These are phyloP conservation scores for Pachyrhynchus sulphureomaculatus DNA, from an alignment of 1,140 invertebrate species.

Conservation along the genomic window DNA sequence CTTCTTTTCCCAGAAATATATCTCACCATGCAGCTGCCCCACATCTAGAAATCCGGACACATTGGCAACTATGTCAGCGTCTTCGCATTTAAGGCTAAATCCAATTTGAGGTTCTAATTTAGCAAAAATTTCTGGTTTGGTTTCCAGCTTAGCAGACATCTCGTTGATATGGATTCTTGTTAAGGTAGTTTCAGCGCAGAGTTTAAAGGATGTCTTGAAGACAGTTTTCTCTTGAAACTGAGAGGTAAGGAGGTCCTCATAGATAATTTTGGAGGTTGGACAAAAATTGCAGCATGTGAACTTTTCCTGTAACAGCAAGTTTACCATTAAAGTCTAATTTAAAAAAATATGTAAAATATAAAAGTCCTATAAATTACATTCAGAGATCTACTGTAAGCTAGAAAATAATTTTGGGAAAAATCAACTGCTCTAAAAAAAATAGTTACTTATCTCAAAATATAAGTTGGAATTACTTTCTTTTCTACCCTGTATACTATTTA, in stretches of 20 bases:
- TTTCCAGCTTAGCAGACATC: neutral
- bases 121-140: neutral
- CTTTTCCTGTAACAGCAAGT: conserved; percentile 8
- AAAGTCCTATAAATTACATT: too few relatives aligned
- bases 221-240: conserved; percentile 15
- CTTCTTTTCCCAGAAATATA: conserved; percentile 20
- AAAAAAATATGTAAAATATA: too few relatives aligned
- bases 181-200: conserved; percentile 17
- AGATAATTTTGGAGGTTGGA: conserved; percentile 19
- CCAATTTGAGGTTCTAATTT: conserved; percentile 3
- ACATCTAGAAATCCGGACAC: conserved; percentile 25
- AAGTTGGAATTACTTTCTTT: too few relatives aligned
- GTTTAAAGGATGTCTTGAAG: conserved; percentile 22
- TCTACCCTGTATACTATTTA: too few relatives aligned
- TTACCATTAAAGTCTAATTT: too few relatives aligned
- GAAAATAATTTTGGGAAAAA: too few relatives aligned
- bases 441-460: too few relatives aligned
- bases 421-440: too few relatives aligned
- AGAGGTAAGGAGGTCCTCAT: conserved; percentile 17
- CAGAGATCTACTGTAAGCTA: too few relatives aligned
- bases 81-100: conserved; percentile 11
- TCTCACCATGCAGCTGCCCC: conserved; percentile 2
- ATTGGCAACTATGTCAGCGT: neutral
- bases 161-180: conserved; percentile 13
- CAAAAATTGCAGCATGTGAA: conserved; percentile 2